Conservation (phyloP, 2,888 invertebrate species). For the Hipparchia sbordonii region DNA sequence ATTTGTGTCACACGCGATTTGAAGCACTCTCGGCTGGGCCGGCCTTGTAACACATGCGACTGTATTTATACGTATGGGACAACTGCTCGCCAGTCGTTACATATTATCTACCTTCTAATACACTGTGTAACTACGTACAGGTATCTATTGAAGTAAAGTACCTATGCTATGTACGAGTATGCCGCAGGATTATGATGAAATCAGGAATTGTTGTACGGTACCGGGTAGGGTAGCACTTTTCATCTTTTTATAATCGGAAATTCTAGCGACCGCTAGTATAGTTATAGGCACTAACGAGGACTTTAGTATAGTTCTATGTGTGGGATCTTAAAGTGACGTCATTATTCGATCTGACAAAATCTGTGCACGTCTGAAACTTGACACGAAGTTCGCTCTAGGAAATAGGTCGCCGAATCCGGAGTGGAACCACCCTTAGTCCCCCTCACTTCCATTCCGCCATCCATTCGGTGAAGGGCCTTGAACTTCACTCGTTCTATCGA, state of each 20-base stretch:
- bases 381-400: background rate
- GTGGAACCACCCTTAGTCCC: background rate
- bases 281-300: too few species aligned
- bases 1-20: constrained; percentile 41
- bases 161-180: too few species aligned
- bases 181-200: too few species aligned
- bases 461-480: background rate
- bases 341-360: background rate
- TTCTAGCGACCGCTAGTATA: too few species aligned
- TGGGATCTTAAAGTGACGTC: too few species aligned
- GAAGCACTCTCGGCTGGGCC: constrained; percentile 28
- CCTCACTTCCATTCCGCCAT: background rate
- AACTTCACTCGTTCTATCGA: constrained; percentile 1
- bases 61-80: constrained; percentile 22
- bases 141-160: background rate
- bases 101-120: background rate
- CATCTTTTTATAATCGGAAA: too few species aligned
- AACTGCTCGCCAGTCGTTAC: background rate
- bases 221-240: too few species aligned
- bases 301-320: too few species aligned
- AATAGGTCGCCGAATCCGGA: constrained; percentile 1
- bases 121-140: background rate
- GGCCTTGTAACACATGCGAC: constrained; percentile 36
- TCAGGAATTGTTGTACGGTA: too few species aligned
- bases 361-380: background rate